Conservation (phyloP, 2,888 invertebrate species). For the Dynastes maya region DNA sequence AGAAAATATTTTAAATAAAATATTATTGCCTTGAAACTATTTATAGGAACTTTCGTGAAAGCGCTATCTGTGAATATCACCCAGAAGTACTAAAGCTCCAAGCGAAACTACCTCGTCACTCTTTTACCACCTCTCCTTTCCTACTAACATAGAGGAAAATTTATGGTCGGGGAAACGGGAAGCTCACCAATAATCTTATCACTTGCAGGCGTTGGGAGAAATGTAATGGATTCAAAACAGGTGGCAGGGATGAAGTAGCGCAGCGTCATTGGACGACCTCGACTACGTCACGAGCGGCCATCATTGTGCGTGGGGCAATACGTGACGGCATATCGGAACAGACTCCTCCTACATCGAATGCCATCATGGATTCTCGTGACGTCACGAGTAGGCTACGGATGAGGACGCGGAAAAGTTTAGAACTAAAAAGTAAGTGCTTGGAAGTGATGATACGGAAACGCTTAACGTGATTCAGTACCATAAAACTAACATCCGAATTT, state of each 20-base stretch:
- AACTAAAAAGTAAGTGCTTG: conserved; percentile 37
- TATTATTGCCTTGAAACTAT: too few species aligned
- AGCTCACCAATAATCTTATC: conserved; percentile 25
- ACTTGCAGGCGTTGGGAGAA: not conserved
- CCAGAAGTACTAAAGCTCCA: not conserved
- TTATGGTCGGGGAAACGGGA: not conserved
- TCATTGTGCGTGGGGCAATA: conserved; percentile 33
- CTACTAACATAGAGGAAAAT: conserved; percentile 18
- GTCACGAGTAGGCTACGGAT: conserved; percentile 15
- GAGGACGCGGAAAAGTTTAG: conserved; percentile 22
- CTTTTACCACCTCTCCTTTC: not conserved
- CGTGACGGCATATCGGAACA: conserved; percentile 2
- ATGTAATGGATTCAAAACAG: conserved; percentile 19
- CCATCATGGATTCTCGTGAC: conserved; percentile 48
- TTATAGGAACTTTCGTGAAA: not conserved
- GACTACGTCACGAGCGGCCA: conserved; percentile 28
- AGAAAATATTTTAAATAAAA: too few species aligned
- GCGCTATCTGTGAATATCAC: conserved; percentile 19
- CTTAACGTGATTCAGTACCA: conserved; percentile 30
- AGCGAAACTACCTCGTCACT: not conserved
- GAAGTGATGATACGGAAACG: conserved; percentile 38
- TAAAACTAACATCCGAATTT: conserved; percentile 34
- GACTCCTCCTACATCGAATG: conserved; percentile 42
- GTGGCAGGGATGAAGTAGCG: conserved; percentile 32
- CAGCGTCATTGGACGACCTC: conserved; percentile 26